Base-by-base conservation (phyloP, 2,888 invertebrate species). In the Epistrophe eligans region DNA sequence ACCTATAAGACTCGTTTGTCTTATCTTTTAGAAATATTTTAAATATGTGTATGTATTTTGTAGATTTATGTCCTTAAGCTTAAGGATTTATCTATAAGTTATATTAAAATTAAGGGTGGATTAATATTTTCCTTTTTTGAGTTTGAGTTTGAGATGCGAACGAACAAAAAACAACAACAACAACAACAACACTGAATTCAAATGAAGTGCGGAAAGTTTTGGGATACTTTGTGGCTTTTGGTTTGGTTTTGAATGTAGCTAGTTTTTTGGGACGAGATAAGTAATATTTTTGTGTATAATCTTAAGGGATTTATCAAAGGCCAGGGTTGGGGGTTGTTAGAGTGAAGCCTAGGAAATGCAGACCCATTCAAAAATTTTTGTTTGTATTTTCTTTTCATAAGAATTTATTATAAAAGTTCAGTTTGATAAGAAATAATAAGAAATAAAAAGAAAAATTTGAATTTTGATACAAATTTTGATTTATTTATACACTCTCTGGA, bases 201-300 rank as follows among this genome's bases (percentile, higher is more conserved):
- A 60, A 38, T 38, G 17, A 13, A 38, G 60, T 19, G 38, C 17
- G 6, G 13, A 60, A 60, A 60, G 60, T 60, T 60, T 60, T 60
- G 38, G 60, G 60, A 19, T 58, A 38, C 38, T 13, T 17, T 58
- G 58, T 35, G 35, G 17, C 2, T 58, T 24, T 58, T 38, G 17
- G 32, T 38, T 58, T 35, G 28, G 4, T 52, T 50, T 52, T 52
- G 52, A 19, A 11, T 24, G 6, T 24, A 52, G 24, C 11, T 48
- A n/a, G n/a, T n/a, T 48, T 24, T 24, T 24, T 6, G 43, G 43
- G 43, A 40, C 0, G 4, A 40, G 43, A 43, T 43, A 15, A n/a
- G n/a, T 2, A 8, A 45, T 13, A 11, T 38, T 40, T 43, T 43
- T 45, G 15, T 45, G n/a, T 15, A n/a, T n/a, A 43, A 43, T 43